A percentile compares a stretch with the other conserved stretches of the same genome.
Conservation (phyloP, 2,797 vertebrate genomes). For the Rhinoraja longicauda region DNA sequence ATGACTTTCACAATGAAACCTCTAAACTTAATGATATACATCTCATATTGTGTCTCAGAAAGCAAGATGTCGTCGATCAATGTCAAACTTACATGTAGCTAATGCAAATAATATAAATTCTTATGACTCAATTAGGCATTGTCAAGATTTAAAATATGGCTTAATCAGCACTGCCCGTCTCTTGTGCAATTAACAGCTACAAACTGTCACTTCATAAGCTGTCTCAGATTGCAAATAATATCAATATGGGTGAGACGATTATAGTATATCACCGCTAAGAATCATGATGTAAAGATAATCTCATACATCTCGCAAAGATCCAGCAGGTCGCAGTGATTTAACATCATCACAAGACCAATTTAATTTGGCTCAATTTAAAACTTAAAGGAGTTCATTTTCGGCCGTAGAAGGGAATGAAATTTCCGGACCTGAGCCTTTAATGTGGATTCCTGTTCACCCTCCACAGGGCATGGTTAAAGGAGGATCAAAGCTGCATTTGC, state of each 20-base stretch:
- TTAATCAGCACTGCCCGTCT: not conserved
- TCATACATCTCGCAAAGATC: not conserved
- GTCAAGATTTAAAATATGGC: not conserved
- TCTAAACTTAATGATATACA: not conserved
- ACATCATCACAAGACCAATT: not conserved
- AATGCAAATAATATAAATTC: conserved; percentile 26
- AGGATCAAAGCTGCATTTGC: not conserved
- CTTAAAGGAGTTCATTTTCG: not conserved
- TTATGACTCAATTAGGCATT: not conserved
- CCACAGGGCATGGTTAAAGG: not conserved
- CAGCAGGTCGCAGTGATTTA: not conserved
- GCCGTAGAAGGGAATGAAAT: not conserved
- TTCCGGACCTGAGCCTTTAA: not conserved
- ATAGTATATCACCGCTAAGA: not conserved
- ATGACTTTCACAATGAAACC: not conserved
- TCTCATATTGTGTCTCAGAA: not conserved
- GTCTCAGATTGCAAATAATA: no score
- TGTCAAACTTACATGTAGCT: conserved; percentile 1
- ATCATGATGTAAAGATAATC: not conserved
- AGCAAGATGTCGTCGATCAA: conserved; percentile 28
- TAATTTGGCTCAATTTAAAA: not conserved
- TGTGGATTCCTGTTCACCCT: not conserved
- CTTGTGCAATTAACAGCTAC: not conserved
- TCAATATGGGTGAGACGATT: not conserved
- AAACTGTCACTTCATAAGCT: not conserved